These are phyloP conservation scores for Heteromurus nitidus DNA, from an alignment of 2,888 invertebrate genomes.

Conservation along the genomic window DNA sequence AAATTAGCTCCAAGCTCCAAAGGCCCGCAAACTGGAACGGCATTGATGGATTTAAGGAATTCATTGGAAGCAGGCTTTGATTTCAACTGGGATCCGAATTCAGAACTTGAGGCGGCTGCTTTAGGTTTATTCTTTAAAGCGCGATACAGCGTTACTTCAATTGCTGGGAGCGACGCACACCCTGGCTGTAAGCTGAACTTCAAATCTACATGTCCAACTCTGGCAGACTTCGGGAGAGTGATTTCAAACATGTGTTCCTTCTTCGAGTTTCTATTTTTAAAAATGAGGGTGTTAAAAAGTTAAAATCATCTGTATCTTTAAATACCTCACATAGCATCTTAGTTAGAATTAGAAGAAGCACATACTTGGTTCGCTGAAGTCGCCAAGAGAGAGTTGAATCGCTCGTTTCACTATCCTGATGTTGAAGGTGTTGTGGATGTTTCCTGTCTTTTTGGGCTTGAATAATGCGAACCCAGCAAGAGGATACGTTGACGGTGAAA, in stretches of 20 bases:
- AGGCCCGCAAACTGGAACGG: slow-evolving; percentile 93
- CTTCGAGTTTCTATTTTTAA: slow-evolving; percentile 83
- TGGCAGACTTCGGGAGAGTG: slow-evolving; percentile 86
- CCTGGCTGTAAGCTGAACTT: slow-evolving; percentile 88
- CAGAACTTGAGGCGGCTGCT: slow-evolving; percentile 59
- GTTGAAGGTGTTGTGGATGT: slow-evolving; percentile 87
- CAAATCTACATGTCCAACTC: slow-evolving; percentile 92
- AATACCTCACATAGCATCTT: slow-evolving; percentile 1
- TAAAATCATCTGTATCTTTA: slow-evolving; percentile 8
- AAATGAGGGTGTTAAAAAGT: background rate
- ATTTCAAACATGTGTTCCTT: slow-evolving; percentile 94
- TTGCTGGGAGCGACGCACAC: slow-evolving; percentile 85
- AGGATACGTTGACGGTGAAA: slow-evolving; percentile 91
- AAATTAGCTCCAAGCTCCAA: slow-evolving; percentile 87
- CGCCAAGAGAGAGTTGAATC: slow-evolving; percentile 84
- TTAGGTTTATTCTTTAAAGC: slow-evolving; percentile 57
- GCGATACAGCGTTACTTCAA: slow-evolving; percentile 82
- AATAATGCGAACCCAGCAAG: slow-evolving; percentile 93
- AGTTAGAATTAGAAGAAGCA: too few relatives aligned
- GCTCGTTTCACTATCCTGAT: slow-evolving; percentile 74
- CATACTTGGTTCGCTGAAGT: slow-evolving; percentile 74
- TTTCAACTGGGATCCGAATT: slow-evolving; percentile 62
- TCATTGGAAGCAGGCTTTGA: slow-evolving; percentile 80
- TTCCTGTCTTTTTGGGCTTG: slow-evolving; percentile 92
- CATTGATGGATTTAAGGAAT: slow-evolving; percentile 90